phyloP scores from a whole-genome alignment of 2,797 vertebrate genomes.

The Dipus sagitta region DNA sequence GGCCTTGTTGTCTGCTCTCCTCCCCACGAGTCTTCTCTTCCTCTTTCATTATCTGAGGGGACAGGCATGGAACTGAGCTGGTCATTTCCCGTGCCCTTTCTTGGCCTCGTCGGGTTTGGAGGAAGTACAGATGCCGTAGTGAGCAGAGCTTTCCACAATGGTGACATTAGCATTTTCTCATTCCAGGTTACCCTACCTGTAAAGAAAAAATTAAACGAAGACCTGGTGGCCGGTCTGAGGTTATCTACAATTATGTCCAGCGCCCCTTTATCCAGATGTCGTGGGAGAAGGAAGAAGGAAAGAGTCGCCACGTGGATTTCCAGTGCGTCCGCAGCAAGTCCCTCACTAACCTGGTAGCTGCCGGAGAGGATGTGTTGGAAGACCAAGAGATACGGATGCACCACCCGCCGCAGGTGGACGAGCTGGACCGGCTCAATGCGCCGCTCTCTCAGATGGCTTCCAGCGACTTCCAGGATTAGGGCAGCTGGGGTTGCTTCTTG shows the following conservation, averaged over 20 bases:
- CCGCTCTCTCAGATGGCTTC: conserved; percentile 87
- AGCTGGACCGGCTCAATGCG: conserved; percentile 90
- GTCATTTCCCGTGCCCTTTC: neutral
- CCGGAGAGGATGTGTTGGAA: conserved; percentile 86
- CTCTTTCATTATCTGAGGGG: neutral
- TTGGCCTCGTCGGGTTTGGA: neutral
- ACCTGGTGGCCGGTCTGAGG: conserved; percentile 90
- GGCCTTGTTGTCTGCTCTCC: neutral
- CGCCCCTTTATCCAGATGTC: conserved; percentile 92
- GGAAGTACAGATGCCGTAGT: neutral
- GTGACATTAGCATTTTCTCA: neutral
- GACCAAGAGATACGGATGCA: conserved; percentile 86
- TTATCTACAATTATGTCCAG: conserved; percentile 92
- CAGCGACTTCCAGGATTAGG: conserved; percentile 86
- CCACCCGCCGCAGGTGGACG: conserved; percentile 90
- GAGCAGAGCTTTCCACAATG: neutral
- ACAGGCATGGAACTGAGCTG: neutral
- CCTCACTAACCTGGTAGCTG: conserved; percentile 89
- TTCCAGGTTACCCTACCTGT: conserved; percentile 91
- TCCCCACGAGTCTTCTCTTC: neutral
- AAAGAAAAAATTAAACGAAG: conserved; percentile 92
- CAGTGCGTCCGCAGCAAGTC: conserved; percentile 92
- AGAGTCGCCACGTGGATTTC: conserved; percentile 92
- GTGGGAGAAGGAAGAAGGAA: conserved; percentile 93
- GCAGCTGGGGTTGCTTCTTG: neutral